A percentile compares a stretch with the other conserved stretches of the same genome.
Conservation (phyloP, 2,797 vertebrate genomes). For the Nyctibius grandis region DNA sequence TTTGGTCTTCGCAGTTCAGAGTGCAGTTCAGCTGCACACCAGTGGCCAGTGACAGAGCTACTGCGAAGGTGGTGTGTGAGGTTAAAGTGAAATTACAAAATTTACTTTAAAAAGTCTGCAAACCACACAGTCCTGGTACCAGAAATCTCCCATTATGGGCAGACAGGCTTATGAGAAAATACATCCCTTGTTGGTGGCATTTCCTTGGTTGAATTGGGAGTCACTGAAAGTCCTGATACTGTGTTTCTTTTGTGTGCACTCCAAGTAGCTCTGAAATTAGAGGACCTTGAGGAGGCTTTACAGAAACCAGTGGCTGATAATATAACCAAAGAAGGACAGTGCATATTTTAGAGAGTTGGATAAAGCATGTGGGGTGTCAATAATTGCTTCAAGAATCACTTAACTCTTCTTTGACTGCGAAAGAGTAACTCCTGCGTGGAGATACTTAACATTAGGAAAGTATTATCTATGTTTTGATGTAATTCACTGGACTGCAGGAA, state of each 20-base stretch:
- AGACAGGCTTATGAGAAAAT: neutral
- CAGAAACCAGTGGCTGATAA: neutral
- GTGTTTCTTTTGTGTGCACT: neutral
- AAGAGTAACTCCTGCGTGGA: neutral
- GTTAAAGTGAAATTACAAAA: neutral
- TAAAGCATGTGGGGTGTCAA: neutral
- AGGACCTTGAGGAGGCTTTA: neutral
- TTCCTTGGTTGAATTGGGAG: neutral
- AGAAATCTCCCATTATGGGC: neutral
- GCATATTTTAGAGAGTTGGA: neutral
- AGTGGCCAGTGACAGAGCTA: neutral
- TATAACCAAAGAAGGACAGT: neutral
- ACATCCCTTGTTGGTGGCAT: neutral
- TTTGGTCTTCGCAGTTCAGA: neutral
- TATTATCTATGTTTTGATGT: neutral
- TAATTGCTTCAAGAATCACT: neutral
- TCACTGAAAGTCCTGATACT: neutral
- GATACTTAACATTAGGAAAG: neutral
- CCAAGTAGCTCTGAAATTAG: neutral
- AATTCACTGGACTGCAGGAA: neutral
- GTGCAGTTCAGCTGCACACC: neutral
- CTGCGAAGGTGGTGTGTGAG: neutral
- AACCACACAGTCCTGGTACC: neutral
- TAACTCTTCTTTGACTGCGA: neutral
- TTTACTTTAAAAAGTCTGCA: neutral